phyloP scores from a whole-genome alignment of 2,113 vertebrate genomes.

The Rhea americana region DNA sequence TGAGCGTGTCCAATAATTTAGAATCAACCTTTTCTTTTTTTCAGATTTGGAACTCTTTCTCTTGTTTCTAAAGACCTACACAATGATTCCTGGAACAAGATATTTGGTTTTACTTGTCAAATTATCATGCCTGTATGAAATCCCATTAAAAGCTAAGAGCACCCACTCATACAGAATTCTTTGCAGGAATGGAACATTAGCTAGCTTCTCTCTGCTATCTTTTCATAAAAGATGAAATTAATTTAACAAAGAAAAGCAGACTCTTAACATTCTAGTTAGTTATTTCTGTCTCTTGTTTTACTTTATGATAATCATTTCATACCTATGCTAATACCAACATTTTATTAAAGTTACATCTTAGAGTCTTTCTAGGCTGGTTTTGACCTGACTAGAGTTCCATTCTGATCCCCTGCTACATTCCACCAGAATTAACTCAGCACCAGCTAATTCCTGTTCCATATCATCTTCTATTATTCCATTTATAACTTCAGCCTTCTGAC shows the following conservation, averaged over 20 bases:
- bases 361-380: slow-evolving; percentile 59
- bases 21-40: not conserved
- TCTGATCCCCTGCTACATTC: slow-evolving; percentile 71
- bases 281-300: slow-evolving; percentile 43
- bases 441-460: slow-evolving; percentile 71
- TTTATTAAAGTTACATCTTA: slow-evolving; percentile 63
- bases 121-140: slow-evolving; percentile 9
- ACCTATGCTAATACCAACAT: slow-evolving; percentile 15
- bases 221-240: not conserved
- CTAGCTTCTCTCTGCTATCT: not conserved
- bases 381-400: slow-evolving; percentile 65
- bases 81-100: not conserved
- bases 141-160: not conserved
- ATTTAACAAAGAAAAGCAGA: not conserved
- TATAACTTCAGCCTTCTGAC: slow-evolving; percentile 70
- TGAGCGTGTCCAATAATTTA: not conserved
- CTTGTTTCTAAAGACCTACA: not conserved
- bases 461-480: slow-evolving; percentile 73
- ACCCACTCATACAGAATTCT: not conserved
- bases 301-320: slow-evolving; percentile 59
- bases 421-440: slow-evolving; percentile 70
- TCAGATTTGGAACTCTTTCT: not conserved
- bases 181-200: not conserved
- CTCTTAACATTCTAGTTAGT: not conserved
- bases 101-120: not conserved